Evolutionary conservation across 2,888 invertebrate genomes (phyloP).

Genomic region (Xanthia icteritia): DNA sequence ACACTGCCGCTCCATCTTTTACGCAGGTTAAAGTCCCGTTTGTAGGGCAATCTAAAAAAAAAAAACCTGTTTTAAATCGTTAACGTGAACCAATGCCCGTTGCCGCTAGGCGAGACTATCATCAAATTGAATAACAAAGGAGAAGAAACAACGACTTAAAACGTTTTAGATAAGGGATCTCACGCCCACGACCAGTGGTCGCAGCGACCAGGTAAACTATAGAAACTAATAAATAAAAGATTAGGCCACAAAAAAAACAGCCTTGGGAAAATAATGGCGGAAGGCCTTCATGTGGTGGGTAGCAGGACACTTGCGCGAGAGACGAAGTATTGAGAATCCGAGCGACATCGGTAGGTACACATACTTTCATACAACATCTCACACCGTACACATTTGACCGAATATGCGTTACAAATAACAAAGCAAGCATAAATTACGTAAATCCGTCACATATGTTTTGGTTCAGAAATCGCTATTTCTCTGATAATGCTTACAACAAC

Average conservation of each 20-base stretch:
- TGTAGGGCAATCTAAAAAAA: slow-evolving; percentile 80
- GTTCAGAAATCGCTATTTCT: no score
- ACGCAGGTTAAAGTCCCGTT: slow-evolving; percentile 79
- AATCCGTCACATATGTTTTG: no score
- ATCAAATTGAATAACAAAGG: neutral
- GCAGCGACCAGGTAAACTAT: no score
- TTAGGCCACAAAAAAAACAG: neutral
- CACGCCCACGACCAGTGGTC: no score
- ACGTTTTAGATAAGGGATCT: neutral
- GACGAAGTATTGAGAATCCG: neutral
- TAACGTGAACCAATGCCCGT: neutral
- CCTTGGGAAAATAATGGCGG: neutral
- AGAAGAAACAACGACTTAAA: neutral
- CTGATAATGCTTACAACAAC: no score
- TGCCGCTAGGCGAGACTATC: no score
- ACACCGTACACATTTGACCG: neutral
- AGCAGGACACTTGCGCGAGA: neutral
- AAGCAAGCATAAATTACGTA: no score
- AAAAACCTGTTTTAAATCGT: neutral
- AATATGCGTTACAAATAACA: neutral
- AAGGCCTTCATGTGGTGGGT: neutral
- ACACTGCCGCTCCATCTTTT: slow-evolving; percentile 79
- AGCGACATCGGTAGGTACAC: neutral
- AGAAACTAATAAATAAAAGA: neutral
- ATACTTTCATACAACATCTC: no score